A percentile compares a stretch with the other conserved stretches of the same genome.
phyloP scores from a whole-genome alignment of 2,888 invertebrate species.

The Prenolepis imparis region DNA sequence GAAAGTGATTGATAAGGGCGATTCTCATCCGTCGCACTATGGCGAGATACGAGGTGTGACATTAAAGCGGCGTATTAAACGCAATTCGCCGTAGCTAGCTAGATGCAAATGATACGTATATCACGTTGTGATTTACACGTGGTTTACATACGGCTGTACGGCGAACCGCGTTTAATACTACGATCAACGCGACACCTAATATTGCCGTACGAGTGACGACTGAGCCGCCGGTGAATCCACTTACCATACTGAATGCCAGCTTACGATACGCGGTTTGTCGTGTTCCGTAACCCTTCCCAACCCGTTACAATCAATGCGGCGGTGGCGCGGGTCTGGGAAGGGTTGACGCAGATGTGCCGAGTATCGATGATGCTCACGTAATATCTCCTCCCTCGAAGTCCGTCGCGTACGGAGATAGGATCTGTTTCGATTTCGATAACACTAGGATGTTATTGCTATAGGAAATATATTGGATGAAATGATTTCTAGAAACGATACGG shows the following conservation, averaged over 20 bases:
- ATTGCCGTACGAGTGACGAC: constrained; percentile 23
- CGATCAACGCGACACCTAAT: constrained; percentile 48
- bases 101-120: constrained; percentile 17
- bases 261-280: constrained; percentile 51
- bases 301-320: constrained; percentile 34
- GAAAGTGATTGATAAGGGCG: not conserved
- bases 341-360: constrained; percentile 44
- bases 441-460: constrained; percentile 9
- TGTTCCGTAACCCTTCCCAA: constrained; percentile 33
- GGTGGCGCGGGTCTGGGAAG: constrained; percentile 25
- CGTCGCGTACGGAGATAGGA: constrained; percentile 46
- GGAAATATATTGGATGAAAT: not conserved
- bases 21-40: not conserved
- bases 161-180: constrained; percentile 31
- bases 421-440: constrained; percentile 46
- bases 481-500: not conserved
- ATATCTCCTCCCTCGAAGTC: constrained; percentile 45
- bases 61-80: constrained; percentile 15
- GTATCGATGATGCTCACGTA: constrained; percentile 59
- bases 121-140: constrained; percentile 27
- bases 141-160: constrained; percentile 9
- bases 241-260: constrained; percentile 43
- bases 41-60: not conserved
- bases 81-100: not conserved
- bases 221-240: constrained; percentile 26